Evolutionary conservation across 2,888 invertebrate genomes (phyloP), one percentile per base, ranked within the genome.

Genomic region (Caenorhabditis zanzibari): DNA sequence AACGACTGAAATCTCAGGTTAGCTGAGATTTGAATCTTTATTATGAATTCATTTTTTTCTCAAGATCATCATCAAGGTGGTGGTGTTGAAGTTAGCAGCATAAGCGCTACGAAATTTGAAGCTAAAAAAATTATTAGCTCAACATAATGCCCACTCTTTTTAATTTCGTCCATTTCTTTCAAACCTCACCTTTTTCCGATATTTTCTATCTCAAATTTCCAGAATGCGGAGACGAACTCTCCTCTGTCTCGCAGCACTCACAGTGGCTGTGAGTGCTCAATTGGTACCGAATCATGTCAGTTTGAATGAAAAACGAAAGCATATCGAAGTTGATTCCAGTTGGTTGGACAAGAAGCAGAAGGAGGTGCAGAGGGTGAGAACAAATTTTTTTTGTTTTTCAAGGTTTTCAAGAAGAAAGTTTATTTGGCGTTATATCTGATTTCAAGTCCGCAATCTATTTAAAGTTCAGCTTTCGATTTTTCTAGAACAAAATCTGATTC

Each of bases 321-420:
- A 92, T 81, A 91, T 92, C 72, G 92, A 92, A 54, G 92, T 87
- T 24, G 92, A 92, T 77, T 85, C 91, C 4, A 66, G 86, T 1
- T 92, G 92, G 92, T 80, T 91, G 49, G 91, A 91, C 63, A 91
- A 92, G 69, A 84, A 82, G 28, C 90, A 89, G 47, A 85, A 85
- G 61, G 89, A 90, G 58, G 88, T 90, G 9, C 90, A 91, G 58
- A 79, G 88, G 85, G 91, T 91, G 24, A 59, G 85, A 41, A 1
- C 14, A 38, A 41, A n/a, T 38, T 12, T 38, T 38, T 38, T 38
- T 38, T 38, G 10, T 12, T 10, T 38, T 2, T 10, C 2, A 38
- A 6, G 38, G 7, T 38, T 2, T 38, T 6, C 32, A 32, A 32
- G 7, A 32, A 6, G 4, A 32, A 12, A 38, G 10, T 10, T 6